Evolutionary conservation across 2,113 vertebrate genomes (phyloP), one percentile per base, ranked within the genome.

Genomic region (Tiliqua scincoides): DNA sequence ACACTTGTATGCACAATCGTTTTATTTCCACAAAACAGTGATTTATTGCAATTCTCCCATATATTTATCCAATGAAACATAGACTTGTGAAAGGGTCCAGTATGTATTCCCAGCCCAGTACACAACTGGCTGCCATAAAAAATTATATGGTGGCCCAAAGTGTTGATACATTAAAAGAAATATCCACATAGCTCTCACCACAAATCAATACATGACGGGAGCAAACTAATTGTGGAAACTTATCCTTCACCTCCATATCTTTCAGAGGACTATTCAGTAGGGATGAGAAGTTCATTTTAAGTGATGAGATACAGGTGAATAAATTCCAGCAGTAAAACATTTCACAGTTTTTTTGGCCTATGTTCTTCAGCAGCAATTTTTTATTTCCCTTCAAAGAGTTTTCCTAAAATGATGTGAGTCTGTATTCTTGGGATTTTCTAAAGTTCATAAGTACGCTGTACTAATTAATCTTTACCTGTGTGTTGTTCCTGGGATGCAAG

Each of bases 371-470:
- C 40, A 84, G 35, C 52, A 77, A 11, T 37, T 74, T 85, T 62
- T 9, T 9, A 65, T 83, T 93, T 87, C 35, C n/a, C 57, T 85
- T 77, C 30, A 35, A n/a, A 81, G 48, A 63, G 83, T 32, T 48
- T 48, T 86, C 65, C 40, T 37, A 87, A 83, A 90, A 90, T 71
- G n/a, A 11, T 25, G 76, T 30, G 82, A 86, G 7, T 10, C 40
- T 82, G 0, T 79, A 90, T 14, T 90, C 11, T 30, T 65, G 35
- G n/a, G 12, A 25, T 68, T 89, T 86, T 23, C 35, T 17, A 84
- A 52, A 75, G 32, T 10, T 5, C 27, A 37, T 61, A 73, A 21
- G 35, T 52, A 30, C 20, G 21, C n/a, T 3, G 17, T 73, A 1
- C 25, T 25, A 62, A 73, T 73, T 25, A 62, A 73, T 73, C 62